Base-by-base conservation (phyloP, 2,113 vertebrate species). In the Takifugu flavidus region DNA sequence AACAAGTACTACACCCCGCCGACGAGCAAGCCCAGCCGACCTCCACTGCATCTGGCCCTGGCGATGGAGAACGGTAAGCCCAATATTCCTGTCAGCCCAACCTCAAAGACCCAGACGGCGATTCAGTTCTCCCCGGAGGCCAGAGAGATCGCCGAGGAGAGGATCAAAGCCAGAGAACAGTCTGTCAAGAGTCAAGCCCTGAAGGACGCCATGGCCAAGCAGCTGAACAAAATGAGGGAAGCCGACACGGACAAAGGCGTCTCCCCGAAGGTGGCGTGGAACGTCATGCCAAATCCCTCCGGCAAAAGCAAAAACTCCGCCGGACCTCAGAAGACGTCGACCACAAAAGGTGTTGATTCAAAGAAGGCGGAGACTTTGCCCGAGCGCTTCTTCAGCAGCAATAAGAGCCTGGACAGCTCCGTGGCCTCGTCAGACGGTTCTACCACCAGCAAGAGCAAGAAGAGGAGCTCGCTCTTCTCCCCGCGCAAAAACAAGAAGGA, bases 401-500 rank as follows among this genome's bases (percentile, higher is more conserved):
- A 85, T 58, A 88, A 82, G 65, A 91, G 88, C 1, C 88, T 88
- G n/a, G 95, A 98, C 27, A 94, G 94, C 31, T 99, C 97, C 0
- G 88, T 91, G 34, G 94, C 93, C 0, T 99, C 97, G 0, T 98
- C 95, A 0, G 97, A 97, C 50, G 90, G 93, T 59, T 97, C 95
- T 12, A 79, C 84, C 0, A 77, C 92, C 0, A 90, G 93, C 6
- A 99, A 98, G 78, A 95, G 91, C 86, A 99, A 97, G 78, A 99
- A 99, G 62, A 91, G 95, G 14, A 92, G 91, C 49, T 98, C 96
- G 1, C 92, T 99, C 44, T 99, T 98, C 88, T 99, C 97, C 0
- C 96, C 96, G 0, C 93, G 95, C 31, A 98, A 97, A 80, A 95
- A 91, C 63, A 98, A 97, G 83, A 99, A 98, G 67, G 97, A 98